A percentile compares a stretch with the other conserved stretches of the same genome.
Evolutionary conservation across 2,797 vertebrate genomes (phyloP).

Genomic region (Petrocephalus schoutedeni): DNA sequence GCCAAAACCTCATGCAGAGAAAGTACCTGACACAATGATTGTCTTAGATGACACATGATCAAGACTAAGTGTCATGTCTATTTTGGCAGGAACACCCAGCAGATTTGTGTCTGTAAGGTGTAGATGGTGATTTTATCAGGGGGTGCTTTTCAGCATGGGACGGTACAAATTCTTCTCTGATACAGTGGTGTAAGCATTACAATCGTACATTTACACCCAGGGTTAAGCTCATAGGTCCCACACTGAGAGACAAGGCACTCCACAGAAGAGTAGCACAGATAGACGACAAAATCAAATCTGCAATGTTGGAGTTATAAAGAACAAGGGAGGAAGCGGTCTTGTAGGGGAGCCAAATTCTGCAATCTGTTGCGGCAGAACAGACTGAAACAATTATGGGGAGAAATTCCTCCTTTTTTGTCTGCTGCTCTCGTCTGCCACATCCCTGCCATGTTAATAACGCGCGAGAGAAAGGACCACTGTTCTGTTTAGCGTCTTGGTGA

Average conservation of each 20-base stretch:
- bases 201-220: slow-evolving; percentile 29
- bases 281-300: slow-evolving; percentile 51
- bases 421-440: slow-evolving; percentile 39
- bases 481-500: background rate
- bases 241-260: background rate
- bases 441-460: slow-evolving; percentile 36
- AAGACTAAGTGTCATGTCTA: background rate
- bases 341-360: slow-evolving; percentile 53
- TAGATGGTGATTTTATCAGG: background rate
- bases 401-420: slow-evolving; percentile 42
- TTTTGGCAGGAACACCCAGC: background rate
- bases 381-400: slow-evolving; percentile 55
- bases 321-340: slow-evolving; percentile 37
- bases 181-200: background rate
- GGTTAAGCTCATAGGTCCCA: slow-evolving; percentile 32
- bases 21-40: background rate
- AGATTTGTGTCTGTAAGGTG: background rate
- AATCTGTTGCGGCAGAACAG: slow-evolving; percentile 58
- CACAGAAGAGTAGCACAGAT: slow-evolving; percentile 33
- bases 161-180: background rate
- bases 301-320: slow-evolving; percentile 46
- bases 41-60: background rate
- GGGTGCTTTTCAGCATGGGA: background rate
- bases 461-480: slow-evolving; percentile 11
- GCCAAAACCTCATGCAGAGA: background rate